Percentiles rank a stretch among this genome's conserved stretches.
Evolutionary conservation across 1,140 invertebrate species (phyloP).

Genomic region (Drosophila bipectinata): DNA sequence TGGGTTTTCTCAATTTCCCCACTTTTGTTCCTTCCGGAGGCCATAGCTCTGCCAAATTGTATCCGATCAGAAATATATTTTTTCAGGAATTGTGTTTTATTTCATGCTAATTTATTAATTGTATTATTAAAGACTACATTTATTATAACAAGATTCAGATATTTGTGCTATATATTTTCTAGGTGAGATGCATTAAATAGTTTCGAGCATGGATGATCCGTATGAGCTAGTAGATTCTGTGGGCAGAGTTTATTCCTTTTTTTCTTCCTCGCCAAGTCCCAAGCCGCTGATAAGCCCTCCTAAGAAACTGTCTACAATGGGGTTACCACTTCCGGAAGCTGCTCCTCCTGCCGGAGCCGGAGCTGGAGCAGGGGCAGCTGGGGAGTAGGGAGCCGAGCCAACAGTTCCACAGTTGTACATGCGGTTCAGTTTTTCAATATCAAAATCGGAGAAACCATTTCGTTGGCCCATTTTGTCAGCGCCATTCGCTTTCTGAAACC

Average conservation of each 20-base stretch:
- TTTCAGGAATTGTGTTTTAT: neutral
- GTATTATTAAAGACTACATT: neutral
- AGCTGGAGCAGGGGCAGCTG: neutral
- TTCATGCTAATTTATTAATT: conserved; percentile 26
- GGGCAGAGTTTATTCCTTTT: conserved; percentile 9
- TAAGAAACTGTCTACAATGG: conserved; percentile 71
- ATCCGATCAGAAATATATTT: too few relatives aligned
- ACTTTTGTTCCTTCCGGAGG: too few relatives aligned
- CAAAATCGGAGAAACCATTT: conserved; percentile 88
- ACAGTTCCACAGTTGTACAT: conserved; percentile 89
- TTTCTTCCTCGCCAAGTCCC: conserved; percentile 59
- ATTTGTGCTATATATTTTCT: conserved; percentile 32
- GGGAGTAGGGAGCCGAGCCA: conserved; percentile 6
- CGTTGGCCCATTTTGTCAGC: conserved; percentile 87
- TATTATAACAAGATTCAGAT: conserved; percentile 34
- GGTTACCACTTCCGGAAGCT: conserved; percentile 57
- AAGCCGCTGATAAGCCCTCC: conserved; percentile 72
- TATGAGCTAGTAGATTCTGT: conserved; percentile 36
- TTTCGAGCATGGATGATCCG: conserved; percentile 33
- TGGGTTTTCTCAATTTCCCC: too few relatives aligned
- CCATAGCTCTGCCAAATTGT: too few relatives aligned
- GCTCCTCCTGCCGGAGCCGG: conserved; percentile 22
- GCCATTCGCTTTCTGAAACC: conserved; percentile 48
- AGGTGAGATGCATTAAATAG: conserved; percentile 62
- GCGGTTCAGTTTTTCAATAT: conserved; percentile 89